Evolutionary conservation across 1,140 invertebrate genomes (phyloP), one percentile per base, ranked within the genome.

Genomic region (Aphidius ervi): DNA sequence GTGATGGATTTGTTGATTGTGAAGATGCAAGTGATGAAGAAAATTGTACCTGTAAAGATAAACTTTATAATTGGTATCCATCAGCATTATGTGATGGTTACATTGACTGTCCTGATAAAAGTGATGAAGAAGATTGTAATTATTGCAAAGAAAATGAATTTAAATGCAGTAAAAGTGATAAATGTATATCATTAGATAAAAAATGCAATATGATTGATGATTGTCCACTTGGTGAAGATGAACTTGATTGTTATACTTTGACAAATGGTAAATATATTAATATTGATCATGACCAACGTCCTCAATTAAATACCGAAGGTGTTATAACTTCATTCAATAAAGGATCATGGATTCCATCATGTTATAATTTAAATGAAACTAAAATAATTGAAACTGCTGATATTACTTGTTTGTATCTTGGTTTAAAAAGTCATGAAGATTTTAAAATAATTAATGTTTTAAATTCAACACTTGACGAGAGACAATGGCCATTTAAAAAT

Each of bases 21-120:
- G 86, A 91, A 70, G 92, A 95, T 75, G 86, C 86, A 10, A 88
- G 86, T 0, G 92, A 95, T 74, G 92, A 94, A 79, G 63, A 79
- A 2, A 74, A 84, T 63, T 95, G 92, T 68, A 84, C 79, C 0
- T 94, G 92, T 72, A 79, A 74, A 49, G 89, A 93, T 67, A 86
- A 84, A 71, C 74, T 93, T 2, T 66, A 66, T 43, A 71, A 73
- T n/a, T 67, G 74, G 8, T 71, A 84, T 66, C 76, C 82, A 9
- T 72, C 75, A 5, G 77, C 85, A 1, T 80, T 94, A 63, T 95
- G 92, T 69, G 87, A 95, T 79, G 90, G 89, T n/a, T 81, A 85
- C 56, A 71, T 84, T 4, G 90, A 95, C 70, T 94, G 92, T 69
- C 72, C 76, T 31, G 91, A 94, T 78, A 70, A 80, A 31, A 84